Evolutionary conservation across 2,113 vertebrate genomes (phyloP).

Genomic region (Oncorhynchus keta): DNA sequence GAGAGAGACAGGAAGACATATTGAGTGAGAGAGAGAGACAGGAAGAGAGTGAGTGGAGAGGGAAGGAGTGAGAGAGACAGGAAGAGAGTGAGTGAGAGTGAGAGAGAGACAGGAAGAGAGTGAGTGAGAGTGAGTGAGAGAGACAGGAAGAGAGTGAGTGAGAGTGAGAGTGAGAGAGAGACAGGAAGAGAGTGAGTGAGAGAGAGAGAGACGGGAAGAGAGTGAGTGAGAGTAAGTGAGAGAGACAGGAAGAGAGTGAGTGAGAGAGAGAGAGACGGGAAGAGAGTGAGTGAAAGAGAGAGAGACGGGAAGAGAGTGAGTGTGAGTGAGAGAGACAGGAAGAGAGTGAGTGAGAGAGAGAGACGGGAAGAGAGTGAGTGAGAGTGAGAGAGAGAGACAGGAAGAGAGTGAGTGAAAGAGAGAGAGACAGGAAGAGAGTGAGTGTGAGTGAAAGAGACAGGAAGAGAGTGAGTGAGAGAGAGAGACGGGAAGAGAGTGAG

Average conservation of each 20-base stretch:
- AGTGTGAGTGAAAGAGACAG: background rate
- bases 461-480: background rate
- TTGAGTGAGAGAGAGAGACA: conserved; percentile 26
- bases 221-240: conserved; percentile 52
- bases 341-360: background rate
- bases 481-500: conserved; percentile 67
- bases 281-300: conserved; percentile 33
- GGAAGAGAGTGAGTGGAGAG: background rate
- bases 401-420: too few species aligned
- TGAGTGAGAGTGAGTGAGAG: background rate
- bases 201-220: conserved; percentile 44
- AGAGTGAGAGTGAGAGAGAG: background rate
- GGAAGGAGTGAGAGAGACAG: background rate
- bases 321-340: too few species aligned
- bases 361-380: conserved; percentile 69
- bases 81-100: conserved; percentile 71
- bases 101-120: too few species aligned
- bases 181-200: conserved; percentile 1
- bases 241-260: too few species aligned
- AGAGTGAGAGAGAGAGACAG: conserved; percentile 27
- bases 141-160: background rate
- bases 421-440: background rate
- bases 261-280: conserved; percentile 41
- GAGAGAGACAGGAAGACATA: too few species aligned
- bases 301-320: conserved; percentile 41